Evolutionary conservation across 2,888 invertebrate species (phyloP).

Genomic region (Eupithecia subfuscata): DNA sequence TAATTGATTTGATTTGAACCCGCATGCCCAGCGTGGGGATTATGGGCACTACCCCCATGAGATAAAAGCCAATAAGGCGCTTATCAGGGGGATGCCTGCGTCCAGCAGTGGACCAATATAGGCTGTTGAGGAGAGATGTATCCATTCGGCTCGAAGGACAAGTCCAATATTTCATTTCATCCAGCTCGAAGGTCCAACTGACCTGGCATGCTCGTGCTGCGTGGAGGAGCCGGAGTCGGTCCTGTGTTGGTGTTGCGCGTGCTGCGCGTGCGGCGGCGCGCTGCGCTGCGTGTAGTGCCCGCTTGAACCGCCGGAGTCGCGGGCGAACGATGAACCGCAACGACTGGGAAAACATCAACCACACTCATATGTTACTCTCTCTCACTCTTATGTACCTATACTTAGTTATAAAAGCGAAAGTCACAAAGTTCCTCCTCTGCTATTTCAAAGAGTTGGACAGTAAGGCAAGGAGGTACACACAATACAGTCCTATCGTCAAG

Average conservation of each 20-base stretch:
- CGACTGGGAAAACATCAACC: slow-evolving; percentile 57
- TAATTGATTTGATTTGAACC: no score
- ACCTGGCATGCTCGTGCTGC: slow-evolving; percentile 82
- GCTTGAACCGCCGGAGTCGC: slow-evolving; percentile 92
- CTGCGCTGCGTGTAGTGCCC: slow-evolving; percentile 93
- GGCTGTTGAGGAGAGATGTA: no score
- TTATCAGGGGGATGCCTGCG: no score
- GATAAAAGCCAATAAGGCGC: no score
- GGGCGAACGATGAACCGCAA: slow-evolving; percentile 86
- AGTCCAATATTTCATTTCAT: not conserved
- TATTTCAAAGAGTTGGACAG: not conserved
- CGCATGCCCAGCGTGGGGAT: no score
- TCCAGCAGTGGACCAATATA: no score
- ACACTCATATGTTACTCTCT: not conserved
- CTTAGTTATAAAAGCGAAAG: no score
- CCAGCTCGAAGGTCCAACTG: not conserved
- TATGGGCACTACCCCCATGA: no score
- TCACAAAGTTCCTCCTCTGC: not conserved
- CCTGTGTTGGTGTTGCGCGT: slow-evolving; percentile 69
- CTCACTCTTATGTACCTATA: no score
- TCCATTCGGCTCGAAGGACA: no score
- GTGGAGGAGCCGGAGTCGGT: slow-evolving; percentile 91
- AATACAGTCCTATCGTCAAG: not conserved
- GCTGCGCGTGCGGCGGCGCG: slow-evolving; percentile 82
- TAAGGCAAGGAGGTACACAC: not conserved